Conservation (phyloP, 2,113 vertebrate genomes). For the Phrynocephalus versicolor region DNA sequence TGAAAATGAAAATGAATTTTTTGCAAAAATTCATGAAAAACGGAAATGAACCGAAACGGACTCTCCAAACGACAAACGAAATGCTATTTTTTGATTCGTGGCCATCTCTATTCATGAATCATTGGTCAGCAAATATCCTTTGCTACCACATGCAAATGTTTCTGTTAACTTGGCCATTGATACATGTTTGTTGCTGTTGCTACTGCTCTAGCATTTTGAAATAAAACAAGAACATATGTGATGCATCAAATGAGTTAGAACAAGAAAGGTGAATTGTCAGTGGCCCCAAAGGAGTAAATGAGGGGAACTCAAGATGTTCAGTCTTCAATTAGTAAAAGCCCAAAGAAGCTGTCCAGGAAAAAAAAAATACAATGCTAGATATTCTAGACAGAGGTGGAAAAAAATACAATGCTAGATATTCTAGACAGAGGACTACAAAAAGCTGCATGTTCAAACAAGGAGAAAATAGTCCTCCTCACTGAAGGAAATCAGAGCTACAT, state of each 20-base stretch:
- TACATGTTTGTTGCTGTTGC: not conserved
- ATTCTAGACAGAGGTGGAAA: not conserved
- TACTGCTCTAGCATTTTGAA: not conserved
- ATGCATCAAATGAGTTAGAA: not conserved
- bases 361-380: not conserved
- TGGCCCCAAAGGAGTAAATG: not conserved
- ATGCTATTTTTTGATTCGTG: too few species aligned
- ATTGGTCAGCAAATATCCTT: not conserved
- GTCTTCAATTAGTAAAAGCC: not conserved
- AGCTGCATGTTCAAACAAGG: not conserved
- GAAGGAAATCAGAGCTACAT: not conserved
- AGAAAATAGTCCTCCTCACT: not conserved
- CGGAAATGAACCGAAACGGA: too few species aligned
- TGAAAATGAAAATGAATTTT: too few species aligned
- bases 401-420: not conserved
- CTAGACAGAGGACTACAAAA: not conserved
- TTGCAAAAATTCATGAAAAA: too few species aligned
- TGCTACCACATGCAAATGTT: not conserved
- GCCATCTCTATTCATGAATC: not conserved
- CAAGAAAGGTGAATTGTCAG: not conserved
- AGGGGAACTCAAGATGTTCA: not conserved
- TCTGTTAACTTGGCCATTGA: constrained; percentile 3
- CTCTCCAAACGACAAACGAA: too few species aligned
- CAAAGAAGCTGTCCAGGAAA: constrained; percentile 17
- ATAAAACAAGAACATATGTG: not conserved